Percentiles rank a stretch among this genome's conserved stretches.
These are phyloP conservation scores for Drosophila quadrilineata DNA, from an alignment of 1,140 invertebrate genomes.

Conservation along the genomic window DNA sequence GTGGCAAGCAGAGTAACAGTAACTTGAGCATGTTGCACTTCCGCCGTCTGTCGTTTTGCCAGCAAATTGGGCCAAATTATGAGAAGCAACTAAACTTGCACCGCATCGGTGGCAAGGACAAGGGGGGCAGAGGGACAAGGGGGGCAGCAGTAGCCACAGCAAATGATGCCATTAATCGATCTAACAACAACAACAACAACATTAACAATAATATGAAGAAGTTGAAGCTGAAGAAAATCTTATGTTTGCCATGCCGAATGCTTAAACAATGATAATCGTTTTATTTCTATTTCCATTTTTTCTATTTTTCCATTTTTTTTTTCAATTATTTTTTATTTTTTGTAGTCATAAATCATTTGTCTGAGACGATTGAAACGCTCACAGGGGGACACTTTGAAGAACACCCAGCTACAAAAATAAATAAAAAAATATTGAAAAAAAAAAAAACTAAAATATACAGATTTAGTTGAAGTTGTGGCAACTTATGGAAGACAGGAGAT, in stretches of 20 bases:
- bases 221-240: too few relatives aligned
- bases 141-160: background rate
- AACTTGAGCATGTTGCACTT: constrained; percentile 76
- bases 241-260: constrained; percentile 16
- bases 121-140: background rate
- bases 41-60: constrained; percentile 72
- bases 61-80: constrained; percentile 78
- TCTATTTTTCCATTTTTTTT: constrained; percentile 2
- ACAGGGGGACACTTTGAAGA: background rate
- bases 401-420: background rate
- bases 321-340: constrained; percentile 12
- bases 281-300: constrained; percentile 25
- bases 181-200: background rate
- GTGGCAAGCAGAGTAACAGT: constrained; percentile 28
- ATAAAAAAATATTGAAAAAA: constrained; percentile 4
- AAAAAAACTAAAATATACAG: too few relatives aligned
- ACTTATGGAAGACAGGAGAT: too few relatives aligned
- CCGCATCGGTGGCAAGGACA: constrained; percentile 14
- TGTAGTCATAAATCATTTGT: constrained; percentile 44
- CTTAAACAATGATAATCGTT: constrained; percentile 49
- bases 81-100: constrained; percentile 23
- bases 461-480: too few relatives aligned
- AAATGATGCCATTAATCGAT: constrained; percentile 15
- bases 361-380: background rate
- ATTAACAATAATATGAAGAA: too few relatives aligned